Percentiles rank a stretch among this genome's conserved stretches.
Conservation (phyloP, 2,888 invertebrate species). For the Drosophila bunnanda region DNA sequence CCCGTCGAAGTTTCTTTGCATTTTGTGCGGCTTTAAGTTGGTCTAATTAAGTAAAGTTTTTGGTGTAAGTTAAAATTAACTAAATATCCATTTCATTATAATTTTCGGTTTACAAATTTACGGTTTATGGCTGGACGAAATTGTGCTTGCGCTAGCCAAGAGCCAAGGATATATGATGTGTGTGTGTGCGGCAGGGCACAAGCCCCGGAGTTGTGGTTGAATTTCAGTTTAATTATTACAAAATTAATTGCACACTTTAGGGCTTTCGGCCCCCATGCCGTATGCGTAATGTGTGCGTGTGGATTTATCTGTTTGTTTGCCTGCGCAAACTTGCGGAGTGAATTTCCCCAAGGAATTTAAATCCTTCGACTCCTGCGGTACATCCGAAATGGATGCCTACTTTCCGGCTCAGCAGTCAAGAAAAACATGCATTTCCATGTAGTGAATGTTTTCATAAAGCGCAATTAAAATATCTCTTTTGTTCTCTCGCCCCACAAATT, state of each 20-base stretch:
- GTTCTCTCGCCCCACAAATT: slow-evolving; percentile 21
- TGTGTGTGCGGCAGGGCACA: too few relatives aligned
- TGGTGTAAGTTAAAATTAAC: slow-evolving; percentile 67
- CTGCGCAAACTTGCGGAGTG: slow-evolving; percentile 6
- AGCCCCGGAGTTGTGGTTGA: slow-evolving; percentile 26
- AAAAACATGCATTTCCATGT: slow-evolving; percentile 36
- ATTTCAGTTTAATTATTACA: slow-evolving; percentile 52
- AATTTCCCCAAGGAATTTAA: slow-evolving; percentile 17
- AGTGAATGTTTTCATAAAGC: slow-evolving; percentile 41
- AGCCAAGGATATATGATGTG: slow-evolving; percentile 8
- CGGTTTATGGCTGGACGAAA: slow-evolving; percentile 19
- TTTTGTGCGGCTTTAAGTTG: slow-evolving; percentile 57
- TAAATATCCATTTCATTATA: slow-evolving; percentile 73
- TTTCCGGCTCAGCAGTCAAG: slow-evolving; percentile 39
- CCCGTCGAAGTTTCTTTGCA: slow-evolving; percentile 34
- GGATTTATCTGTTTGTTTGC: slow-evolving; percentile 10
- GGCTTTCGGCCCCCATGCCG: not conserved
- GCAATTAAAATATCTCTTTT: slow-evolving; percentile 38
- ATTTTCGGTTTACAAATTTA: slow-evolving; percentile 43
- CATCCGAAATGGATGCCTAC: slow-evolving; percentile 17
- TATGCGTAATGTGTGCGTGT: slow-evolving; percentile 2
- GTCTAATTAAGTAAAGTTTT: slow-evolving; percentile 71
- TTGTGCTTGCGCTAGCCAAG: slow-evolving; percentile 1
- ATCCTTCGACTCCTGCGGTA: slow-evolving; percentile 15
- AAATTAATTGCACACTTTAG: slow-evolving; percentile 46